Evolutionary conservation across 2,113 vertebrate genomes (phyloP), one percentile per base, ranked within the genome.

Genomic region (Haemorhous mexicanus): DNA sequence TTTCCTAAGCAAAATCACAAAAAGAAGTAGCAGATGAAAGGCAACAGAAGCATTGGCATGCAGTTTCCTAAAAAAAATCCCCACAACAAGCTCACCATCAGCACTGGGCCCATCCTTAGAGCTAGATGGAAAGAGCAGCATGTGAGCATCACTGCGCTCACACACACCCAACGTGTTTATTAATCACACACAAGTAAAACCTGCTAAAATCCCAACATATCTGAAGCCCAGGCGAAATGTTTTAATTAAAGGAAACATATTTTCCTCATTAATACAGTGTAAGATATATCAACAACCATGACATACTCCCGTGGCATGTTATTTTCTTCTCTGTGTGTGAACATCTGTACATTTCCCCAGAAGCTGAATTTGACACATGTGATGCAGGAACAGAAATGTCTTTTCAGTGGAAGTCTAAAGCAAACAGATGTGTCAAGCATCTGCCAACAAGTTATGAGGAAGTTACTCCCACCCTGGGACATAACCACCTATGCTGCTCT

Each of bases 321-420:
- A 69, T 91, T 86, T 90, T 92, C 83, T 87, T 44, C 87, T 81
- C 93, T 63, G 86, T 64, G 80, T 92, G 92, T 20, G 90, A 96
- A 96, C 95, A 96, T 96, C 94, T 97, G 94, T 92, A 94, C 84
- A 84, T 87, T 96, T 95, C 92, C 96, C 96, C 94, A 96, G 95
- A 93, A 97, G 94, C 90, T 3, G 66, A 90, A 50, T 96, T 86
- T 84, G 90, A 94, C 92, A 97, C 94, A 87, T 93, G 95, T 81
- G 92, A 89, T 93, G 76, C 88, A 94, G 86, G 83, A 96, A 90
- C 53, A 94, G 80, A 92, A 94, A 93, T 78, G 80, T 49, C 78
- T 96, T 93, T 95, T 84, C 90, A 61, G 82, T 83, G 82, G 87
- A 93, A 95, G 69, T 94, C 86, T 90, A 76, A 81, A 94, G 95